Conservation (phyloP, 2,888 invertebrate species). For the Metallyticus violacea region DNA sequence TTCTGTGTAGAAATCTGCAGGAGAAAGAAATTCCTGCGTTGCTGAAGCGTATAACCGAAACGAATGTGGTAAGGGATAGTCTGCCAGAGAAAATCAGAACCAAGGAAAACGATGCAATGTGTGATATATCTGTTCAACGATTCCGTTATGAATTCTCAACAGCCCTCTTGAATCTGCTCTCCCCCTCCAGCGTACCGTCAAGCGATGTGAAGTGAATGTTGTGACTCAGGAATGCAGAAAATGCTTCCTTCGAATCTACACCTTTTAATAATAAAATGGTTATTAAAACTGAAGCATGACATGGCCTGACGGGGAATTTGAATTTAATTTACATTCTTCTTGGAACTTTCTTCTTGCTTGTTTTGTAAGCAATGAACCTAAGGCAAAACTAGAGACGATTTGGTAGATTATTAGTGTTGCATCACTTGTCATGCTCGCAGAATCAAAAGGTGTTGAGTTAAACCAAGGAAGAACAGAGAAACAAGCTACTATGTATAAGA, state of each 20-base stretch:
- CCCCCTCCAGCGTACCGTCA: background rate
- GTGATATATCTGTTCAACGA: background rate
- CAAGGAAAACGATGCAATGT: background rate
- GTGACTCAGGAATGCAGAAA: background rate
- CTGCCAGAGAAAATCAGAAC: background rate
- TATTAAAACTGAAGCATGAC: background rate
- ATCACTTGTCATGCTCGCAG: background rate
- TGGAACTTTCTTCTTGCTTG: background rate
- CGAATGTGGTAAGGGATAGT: background rate
- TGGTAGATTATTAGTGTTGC: background rate
- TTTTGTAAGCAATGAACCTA: background rate
- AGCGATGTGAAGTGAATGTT: background rate
- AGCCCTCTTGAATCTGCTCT: background rate
- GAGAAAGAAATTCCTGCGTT: background rate
- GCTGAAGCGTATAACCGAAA: background rate
- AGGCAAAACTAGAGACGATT: background rate
- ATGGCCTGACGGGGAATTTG: background rate
- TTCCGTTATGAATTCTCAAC: background rate
- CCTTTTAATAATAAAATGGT: background rate
- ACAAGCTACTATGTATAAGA: no score
- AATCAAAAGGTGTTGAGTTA: no score
- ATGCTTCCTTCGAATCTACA: background rate
- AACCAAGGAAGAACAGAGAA: no score
- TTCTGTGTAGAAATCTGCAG: background rate
- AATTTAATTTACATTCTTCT: conserved; percentile 3